A percentile compares a stretch with the other conserved stretches of the same genome.
Evolutionary conservation across 2,113 vertebrate genomes (phyloP).

Genomic region (Ciconia stormi): DNA sequence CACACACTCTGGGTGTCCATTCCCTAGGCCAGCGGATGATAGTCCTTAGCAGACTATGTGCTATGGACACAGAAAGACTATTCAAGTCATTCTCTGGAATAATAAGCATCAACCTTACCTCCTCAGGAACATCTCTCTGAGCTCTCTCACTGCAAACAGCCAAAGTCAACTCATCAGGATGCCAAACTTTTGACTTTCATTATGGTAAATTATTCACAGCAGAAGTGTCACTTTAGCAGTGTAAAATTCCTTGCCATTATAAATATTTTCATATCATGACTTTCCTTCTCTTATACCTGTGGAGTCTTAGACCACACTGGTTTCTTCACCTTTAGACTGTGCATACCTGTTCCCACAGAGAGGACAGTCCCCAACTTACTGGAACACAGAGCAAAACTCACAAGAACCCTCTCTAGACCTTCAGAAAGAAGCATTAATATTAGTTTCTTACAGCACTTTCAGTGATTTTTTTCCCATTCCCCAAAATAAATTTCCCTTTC

Average conservation of each 20-base stretch:
- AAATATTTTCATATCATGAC: constrained; percentile 9
- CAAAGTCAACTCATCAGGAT: constrained; percentile 3
- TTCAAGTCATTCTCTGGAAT: background rate
- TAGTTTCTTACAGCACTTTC: background rate
- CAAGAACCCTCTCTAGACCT: background rate
- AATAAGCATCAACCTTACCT: background rate
- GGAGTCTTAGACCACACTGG: background rate
- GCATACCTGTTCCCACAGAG: background rate
- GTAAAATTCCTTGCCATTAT: background rate
- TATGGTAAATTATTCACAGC: constrained; percentile 24
- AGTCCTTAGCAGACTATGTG: background rate
- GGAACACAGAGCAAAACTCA: background rate
- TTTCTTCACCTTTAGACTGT: background rate
- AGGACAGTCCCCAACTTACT: background rate
- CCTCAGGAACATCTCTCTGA: background rate
- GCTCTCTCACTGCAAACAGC: background rate
- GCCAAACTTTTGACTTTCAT: background rate
- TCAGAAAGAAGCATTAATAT: background rate
- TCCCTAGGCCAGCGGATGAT: background rate
- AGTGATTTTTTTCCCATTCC: background rate
- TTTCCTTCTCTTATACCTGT: background rate
- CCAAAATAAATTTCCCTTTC: background rate
- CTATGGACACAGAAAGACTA: background rate
- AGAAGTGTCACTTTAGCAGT: background rate
- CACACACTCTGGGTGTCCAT: background rate